Conservation (phyloP, 2,113 vertebrate genomes). For the Hydropotes inermis region DNA sequence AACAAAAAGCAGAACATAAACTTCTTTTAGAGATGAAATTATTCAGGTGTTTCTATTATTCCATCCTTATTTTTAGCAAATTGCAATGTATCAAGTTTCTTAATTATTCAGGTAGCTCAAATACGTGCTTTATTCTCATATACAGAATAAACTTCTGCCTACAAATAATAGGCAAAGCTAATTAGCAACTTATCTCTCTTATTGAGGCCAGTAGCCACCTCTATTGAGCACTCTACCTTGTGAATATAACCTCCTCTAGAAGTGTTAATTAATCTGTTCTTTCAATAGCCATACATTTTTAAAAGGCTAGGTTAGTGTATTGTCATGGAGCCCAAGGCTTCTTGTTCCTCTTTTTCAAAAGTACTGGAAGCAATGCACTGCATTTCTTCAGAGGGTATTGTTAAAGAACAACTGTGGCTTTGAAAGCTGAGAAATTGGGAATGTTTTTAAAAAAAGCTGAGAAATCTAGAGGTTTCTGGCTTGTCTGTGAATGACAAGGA, state of each 20-base stretch:
- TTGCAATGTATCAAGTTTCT: not conserved
- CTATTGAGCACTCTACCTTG: not conserved
- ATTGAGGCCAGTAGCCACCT: conserved; percentile 9
- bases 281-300: conserved; percentile 39
- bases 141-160: not conserved
- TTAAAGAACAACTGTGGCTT: not conserved
- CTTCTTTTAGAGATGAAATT: not conserved
- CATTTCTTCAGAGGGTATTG: not conserved
- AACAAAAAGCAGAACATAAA: not conserved
- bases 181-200: conserved; percentile 48
- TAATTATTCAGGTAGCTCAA: conserved; percentile 3
- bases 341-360: not conserved
- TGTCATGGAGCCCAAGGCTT: not conserved
- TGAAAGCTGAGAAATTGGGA: conserved; percentile 10
- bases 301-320: conserved; percentile 37
- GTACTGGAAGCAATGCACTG: not conserved
- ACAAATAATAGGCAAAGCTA: conserved; percentile 42
- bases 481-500: not conserved
- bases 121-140: conserved; percentile 24
- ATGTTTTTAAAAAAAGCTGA: not conserved
- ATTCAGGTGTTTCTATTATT: not conserved
- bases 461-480: not conserved
- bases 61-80: conserved; percentile 25
- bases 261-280: conserved; percentile 56
- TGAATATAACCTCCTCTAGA: conserved; percentile 2